Evolutionary conservation across 2,113 vertebrate species (phyloP).

Genomic region (Periophthalmodon schlosseri): DNA sequence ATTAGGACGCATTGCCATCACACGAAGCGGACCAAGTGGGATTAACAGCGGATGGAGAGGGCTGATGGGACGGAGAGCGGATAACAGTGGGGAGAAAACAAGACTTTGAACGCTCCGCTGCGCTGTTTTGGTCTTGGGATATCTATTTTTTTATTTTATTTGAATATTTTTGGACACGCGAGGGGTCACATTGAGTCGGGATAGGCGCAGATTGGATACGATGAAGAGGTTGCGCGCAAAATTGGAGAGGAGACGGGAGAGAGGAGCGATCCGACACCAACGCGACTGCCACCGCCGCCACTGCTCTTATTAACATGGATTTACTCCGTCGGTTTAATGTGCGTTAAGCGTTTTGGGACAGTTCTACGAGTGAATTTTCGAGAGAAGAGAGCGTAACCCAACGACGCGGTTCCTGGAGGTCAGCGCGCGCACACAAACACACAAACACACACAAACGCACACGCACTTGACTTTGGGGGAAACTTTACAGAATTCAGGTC

Average conservation of each 20-base stretch:
- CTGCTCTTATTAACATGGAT: constrained; percentile 19
- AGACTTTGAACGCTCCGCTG: constrained; percentile 14
- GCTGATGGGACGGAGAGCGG: constrained; percentile 43
- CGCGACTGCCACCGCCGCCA: neutral
- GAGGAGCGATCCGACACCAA: neutral
- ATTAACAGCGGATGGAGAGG: constrained; percentile 62
- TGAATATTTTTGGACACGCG: neutral
- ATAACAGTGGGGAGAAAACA: constrained; percentile 19
- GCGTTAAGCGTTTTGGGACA: constrained; percentile 29
- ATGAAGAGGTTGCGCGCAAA: neutral
- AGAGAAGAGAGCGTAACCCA: constrained; percentile 31
- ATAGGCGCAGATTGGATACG: constrained; percentile 21
- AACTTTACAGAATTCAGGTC: neutral
- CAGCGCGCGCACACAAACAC: constrained; percentile 26
- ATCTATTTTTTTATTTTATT: constrained; percentile 17
- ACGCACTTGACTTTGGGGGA: constrained; percentile 7
- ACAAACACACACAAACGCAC: constrained; percentile 23
- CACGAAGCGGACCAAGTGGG: constrained; percentile 67
- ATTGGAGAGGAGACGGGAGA: neutral
- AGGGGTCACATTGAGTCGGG: constrained; percentile 52
- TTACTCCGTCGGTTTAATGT: constrained; percentile 17
- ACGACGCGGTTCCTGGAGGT: constrained; percentile 27
- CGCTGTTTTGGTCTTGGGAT: neutral
- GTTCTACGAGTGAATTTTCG: constrained; percentile 18
- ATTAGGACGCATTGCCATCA: constrained; percentile 79